A percentile compares a stretch with the other conserved stretches of the same genome.
These are phyloP conservation scores for Anthoptus insignis DNA, from an alignment of 2,888 invertebrate species.

Conservation along the genomic window DNA sequence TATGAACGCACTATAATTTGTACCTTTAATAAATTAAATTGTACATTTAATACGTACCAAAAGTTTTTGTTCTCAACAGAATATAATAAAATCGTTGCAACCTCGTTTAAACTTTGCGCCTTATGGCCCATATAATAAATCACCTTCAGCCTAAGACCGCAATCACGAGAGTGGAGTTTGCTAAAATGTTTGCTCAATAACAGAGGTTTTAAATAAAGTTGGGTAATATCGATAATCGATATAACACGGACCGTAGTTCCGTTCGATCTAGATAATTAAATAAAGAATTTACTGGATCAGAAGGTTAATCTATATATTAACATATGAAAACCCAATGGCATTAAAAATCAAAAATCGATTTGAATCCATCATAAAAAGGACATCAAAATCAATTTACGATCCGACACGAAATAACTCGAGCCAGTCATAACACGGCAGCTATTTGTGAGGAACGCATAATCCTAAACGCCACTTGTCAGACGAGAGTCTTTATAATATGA, in stretches of 20 bases:
- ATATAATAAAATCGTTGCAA: conserved; percentile 37
- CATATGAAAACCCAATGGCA: conserved; percentile 78
- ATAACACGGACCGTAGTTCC: too few species aligned
- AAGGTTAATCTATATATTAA: conserved; percentile 70
- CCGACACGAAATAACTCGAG: conserved; percentile 63
- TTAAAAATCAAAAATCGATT: conserved; percentile 80
- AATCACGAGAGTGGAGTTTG: too few species aligned
- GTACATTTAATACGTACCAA: conserved; percentile 51
- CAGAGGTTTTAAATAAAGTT: too few species aligned
- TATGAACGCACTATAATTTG: conserved; percentile 76
- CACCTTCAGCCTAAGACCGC: too few species aligned
- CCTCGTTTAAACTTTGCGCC: conserved; percentile 50
- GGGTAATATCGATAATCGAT: too few species aligned
- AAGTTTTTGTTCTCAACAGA: conserved; percentile 24
- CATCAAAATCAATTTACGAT: conserved; percentile 83
- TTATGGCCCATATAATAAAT: too few species aligned
- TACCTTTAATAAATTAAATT: conserved; percentile 77
- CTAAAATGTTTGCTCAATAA: too few species aligned
- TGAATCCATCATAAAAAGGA: conserved; percentile 71
- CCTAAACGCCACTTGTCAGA: conserved; percentile 80
- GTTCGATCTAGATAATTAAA: too few species aligned
- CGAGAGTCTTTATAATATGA: conserved; percentile 74
- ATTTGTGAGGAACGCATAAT: conserved; percentile 69
- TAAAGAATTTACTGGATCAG: conserved; percentile 47
- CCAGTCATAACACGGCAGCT: conserved; percentile 61